Evolutionary conservation across 2,797 vertebrate genomes (phyloP).

Genomic region (Hirundo rustica): DNA sequence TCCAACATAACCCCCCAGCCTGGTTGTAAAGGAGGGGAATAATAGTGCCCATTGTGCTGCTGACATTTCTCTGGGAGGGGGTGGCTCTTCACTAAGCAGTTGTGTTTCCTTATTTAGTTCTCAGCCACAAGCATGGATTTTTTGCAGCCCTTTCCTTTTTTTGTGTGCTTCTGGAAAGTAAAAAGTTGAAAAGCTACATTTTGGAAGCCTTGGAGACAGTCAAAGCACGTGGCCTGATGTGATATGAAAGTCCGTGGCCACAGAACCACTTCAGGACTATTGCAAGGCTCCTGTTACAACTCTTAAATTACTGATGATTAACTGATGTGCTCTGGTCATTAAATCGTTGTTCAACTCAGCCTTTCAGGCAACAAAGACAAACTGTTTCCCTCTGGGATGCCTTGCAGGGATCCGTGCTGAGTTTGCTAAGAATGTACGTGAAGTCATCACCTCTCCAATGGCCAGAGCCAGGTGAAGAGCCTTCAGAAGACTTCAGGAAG

Average conservation of each 20-base stretch:
- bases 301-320: not conserved
- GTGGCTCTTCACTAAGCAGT: constrained; percentile 21
- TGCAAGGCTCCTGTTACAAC: not conserved
- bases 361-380: not conserved
- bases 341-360: not conserved
- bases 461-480: not conserved
- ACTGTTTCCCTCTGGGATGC: not conserved
- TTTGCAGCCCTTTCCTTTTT: constrained; percentile 2
- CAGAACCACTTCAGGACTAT: not conserved
- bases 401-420: not conserved
- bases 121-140: not conserved
- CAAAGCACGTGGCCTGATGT: not conserved
- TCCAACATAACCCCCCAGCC: not conserved
- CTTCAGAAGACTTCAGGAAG: not conserved
- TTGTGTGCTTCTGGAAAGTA: not conserved
- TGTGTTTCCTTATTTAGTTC: constrained; percentile 40
- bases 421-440: not conserved
- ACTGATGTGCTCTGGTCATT: not conserved
- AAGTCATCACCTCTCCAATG: not conserved
- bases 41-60: constrained; percentile 28
- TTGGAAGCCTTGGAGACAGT: not conserved
- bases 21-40: not conserved
- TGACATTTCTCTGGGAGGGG: constrained; percentile 46
- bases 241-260: not conserved
- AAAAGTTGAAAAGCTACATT: not conserved